Conservation (phyloP, 2,888 invertebrate genomes). For the Tipula vernalis region DNA sequence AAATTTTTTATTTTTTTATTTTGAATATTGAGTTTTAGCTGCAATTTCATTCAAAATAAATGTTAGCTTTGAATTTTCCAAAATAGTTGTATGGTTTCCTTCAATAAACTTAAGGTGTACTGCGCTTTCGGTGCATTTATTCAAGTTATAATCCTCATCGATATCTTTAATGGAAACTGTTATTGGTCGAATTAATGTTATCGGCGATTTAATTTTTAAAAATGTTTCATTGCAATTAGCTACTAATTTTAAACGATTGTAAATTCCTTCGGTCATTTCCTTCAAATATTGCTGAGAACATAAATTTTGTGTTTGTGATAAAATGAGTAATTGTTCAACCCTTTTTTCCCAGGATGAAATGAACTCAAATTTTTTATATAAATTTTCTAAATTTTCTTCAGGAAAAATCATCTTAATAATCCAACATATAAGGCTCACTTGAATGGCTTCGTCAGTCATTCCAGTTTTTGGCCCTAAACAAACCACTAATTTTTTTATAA, state of each 20-base stretch:
- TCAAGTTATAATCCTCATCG: conserved; percentile 54
- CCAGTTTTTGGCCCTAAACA: conserved; percentile 15
- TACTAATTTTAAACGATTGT: conserved; percentile 21
- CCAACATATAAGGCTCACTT: conserved; percentile 26
- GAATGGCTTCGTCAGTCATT: conserved; percentile 26
- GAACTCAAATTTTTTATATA: conserved; percentile 30
- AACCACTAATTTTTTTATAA: conserved; percentile 39
- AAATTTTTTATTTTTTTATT: neutral
- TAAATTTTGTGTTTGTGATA: conserved; percentile 30
- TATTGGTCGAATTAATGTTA: conserved; percentile 51
- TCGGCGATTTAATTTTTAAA: conserved; percentile 38
- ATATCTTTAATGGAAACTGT: conserved; percentile 39
- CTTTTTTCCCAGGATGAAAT: conserved; percentile 42
- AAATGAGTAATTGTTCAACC: conserved; percentile 38
- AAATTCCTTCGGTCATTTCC: conserved; percentile 34
- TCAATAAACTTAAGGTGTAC: conserved; percentile 50
- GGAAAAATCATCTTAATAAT: conserved; percentile 29
- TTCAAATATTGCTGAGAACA: conserved; percentile 36
- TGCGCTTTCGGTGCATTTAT: conserved; percentile 41
- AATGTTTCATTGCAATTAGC: neutral
- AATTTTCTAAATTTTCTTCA: conserved; percentile 26
- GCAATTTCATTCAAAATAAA: conserved; percentile 43
- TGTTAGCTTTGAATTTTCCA: conserved; percentile 51
- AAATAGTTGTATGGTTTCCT: conserved; percentile 57
- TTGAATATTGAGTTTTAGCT: too few species aligned